These are phyloP conservation scores for Venustaconcha ellipsiformis DNA, from an alignment of 1,140 invertebrate species.

Conservation along the genomic window DNA sequence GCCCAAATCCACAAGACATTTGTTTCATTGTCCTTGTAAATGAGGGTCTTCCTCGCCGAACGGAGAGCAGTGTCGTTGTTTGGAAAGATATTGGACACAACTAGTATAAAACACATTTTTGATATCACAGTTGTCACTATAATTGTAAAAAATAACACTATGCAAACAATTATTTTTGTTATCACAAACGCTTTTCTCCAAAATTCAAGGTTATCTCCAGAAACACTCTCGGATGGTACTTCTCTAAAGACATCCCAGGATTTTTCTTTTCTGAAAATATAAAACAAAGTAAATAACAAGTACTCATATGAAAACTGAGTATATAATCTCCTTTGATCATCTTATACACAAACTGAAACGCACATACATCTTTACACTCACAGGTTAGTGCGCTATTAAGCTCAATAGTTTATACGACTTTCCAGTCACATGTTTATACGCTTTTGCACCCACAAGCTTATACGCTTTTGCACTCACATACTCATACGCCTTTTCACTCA, in stretches of 20 bases:
- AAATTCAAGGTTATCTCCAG: constrained; percentile 14
- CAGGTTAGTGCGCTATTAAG: no score
- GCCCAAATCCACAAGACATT: constrained; percentile 45
- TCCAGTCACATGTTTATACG: no score
- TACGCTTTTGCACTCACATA: no score
- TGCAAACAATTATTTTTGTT: constrained; percentile 30
- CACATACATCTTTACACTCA: no score
- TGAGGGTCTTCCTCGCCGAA: neutral
- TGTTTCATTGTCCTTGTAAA: neutral
- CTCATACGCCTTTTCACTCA: no score
- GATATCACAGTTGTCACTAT: constrained; percentile 33
- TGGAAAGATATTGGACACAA: constrained; percentile 39
- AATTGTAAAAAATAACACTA: constrained; percentile 29
- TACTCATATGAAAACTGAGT: no score
- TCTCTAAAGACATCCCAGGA: constrained; percentile 15
- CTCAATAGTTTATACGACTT: no score
- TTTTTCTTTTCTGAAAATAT: constrained; percentile 7
- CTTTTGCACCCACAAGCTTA: no score
- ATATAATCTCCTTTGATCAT: no score
- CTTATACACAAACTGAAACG: no score
- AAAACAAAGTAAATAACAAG: neutral
- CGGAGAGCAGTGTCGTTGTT: neutral
- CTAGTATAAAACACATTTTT: constrained; percentile 33
- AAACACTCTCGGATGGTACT: constrained; percentile 17
- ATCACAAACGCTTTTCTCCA: constrained; percentile 20